Percentiles rank a stretch among this genome's conserved stretches.
These are phyloP conservation scores for Nyctalus aviator DNA, from an alignment of 2,797 vertebrate species.

Conservation along the genomic window DNA sequence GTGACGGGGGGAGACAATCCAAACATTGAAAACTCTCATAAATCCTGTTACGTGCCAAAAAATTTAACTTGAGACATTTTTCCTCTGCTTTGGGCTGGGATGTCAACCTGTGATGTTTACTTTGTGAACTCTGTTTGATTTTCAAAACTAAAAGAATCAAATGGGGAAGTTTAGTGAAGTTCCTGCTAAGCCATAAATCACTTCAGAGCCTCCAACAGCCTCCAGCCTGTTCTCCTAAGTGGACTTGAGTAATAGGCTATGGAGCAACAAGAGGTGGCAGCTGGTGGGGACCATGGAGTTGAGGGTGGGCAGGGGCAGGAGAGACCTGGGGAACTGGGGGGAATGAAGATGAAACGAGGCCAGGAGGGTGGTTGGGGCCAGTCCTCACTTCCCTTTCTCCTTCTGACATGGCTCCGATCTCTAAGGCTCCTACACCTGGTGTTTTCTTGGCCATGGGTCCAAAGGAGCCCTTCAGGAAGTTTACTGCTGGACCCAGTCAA, in stretches of 20 bases:
- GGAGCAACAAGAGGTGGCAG: neutral
- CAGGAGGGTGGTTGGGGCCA: neutral
- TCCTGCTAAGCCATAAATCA: conserved; percentile 74
- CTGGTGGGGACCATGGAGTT: neutral
- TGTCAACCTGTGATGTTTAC: conserved; percentile 79
- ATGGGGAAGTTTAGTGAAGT: conserved; percentile 74
- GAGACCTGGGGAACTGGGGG: too few species aligned
- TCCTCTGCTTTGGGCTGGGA: conserved; percentile 77
- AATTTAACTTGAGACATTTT: conserved; percentile 72
- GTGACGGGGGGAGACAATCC: conserved; percentile 66
- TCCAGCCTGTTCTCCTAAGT: conserved; percentile 42
- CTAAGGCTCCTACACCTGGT: neutral
- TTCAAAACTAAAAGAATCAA: conserved; percentile 72
- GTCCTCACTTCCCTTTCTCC: neutral
- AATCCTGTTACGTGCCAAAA: conserved; percentile 74
- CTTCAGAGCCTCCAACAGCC: neutral
- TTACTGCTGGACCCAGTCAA: neutral
- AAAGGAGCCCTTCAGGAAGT: neutral
- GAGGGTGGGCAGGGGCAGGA: neutral
- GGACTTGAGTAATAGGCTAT: neutral
- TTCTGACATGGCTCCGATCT: neutral
- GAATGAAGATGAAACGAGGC: neutral
- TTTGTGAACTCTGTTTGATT: conserved; percentile 81
- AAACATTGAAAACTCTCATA: conserved; percentile 79
- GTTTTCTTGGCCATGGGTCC: neutral